Evolutionary conservation across 2,113 vertebrate species (phyloP).

Genomic region (Tetrao urogallus): DNA sequence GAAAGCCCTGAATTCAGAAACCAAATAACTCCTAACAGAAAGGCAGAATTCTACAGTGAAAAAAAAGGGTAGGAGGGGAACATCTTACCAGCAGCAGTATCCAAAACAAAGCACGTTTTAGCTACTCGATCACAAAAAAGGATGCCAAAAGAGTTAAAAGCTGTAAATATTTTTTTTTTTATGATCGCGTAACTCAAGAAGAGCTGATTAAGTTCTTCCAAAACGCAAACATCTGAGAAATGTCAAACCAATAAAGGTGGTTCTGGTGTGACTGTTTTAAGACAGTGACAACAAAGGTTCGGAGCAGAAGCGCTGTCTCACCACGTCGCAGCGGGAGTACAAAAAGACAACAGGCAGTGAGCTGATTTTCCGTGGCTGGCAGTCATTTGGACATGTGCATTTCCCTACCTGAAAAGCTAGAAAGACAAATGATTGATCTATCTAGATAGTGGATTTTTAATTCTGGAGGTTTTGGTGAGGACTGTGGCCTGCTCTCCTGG

Average conservation of each 20-base stretch:
- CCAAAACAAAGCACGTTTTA: conserved; percentile 16
- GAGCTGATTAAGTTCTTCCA: conserved; percentile 19
- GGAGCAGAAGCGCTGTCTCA: background rate
- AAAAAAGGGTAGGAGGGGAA: background rate
- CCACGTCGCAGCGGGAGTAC: background rate
- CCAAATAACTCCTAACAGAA: conserved; percentile 24
- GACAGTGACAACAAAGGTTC: conserved; percentile 32
- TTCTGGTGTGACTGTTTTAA: conserved; percentile 11
- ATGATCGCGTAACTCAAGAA: conserved; percentile 21
- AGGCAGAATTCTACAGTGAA: background rate
- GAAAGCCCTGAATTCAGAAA: conserved; percentile 18
- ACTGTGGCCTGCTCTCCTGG: background rate
- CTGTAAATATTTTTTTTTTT: conserved; percentile 1
- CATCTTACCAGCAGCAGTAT: conserved; percentile 1
- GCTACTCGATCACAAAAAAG: background rate
- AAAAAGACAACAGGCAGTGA: background rate
- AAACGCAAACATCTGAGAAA: conserved; percentile 55
- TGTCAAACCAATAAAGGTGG: conserved; percentile 52
- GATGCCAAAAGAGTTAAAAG: background rate
- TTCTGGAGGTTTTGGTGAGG: background rate
- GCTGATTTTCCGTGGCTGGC: background rate
- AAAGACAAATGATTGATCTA: background rate
- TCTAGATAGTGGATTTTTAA: background rate
- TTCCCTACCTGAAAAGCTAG: background rate
- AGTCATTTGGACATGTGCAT: background rate